Evolutionary conservation across 2,797 vertebrate species (phyloP), one percentile per base, ranked within the genome.

Genomic region (Takifugu ocellatus): DNA sequence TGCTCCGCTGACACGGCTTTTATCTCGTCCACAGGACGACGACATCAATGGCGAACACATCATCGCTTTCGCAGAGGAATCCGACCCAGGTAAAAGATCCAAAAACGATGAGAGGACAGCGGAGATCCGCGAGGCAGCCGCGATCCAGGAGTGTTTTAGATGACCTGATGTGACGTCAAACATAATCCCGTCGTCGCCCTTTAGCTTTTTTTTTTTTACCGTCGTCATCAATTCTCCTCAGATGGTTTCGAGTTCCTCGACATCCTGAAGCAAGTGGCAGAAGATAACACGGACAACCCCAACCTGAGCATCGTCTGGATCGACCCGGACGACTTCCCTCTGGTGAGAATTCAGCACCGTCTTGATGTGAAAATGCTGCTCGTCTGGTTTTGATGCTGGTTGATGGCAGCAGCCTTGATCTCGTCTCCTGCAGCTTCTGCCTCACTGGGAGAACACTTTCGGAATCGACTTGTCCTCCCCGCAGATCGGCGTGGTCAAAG

Each of bases 231-330:
- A 25, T 17, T 10, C 26, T 70, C 39, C 17, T 57, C 70, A 97
- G 95, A 97, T 2, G 94, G 95, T 54, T 96, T 79, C 21, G 94
- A 96, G 81, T 97, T 97, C 86, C 84, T 97, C 83, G 92, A 95
- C 78, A 93, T 91, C 36, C 78, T 97, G 74, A 96, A 97, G 82
- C 25, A 94, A 2, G 94, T 97, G 56, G 95, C 93, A 0, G 87
- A 93, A 69, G 94, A 95, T 51, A 96, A 97, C 80, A 94, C 92
- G 0, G 92, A 96, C 10, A 91, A 97, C 70, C 93, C 93, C 0
- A 71, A 95, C 49, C 93, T 97, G 31, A 96, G 95, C 83, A 95
- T 97, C 74, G 72, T 97, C 78, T 97, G 95, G 95, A 94, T 96
- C 1, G 94, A 97, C 81, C 95, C 95, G 0, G 94, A 96, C 49